Percentiles rank a stretch among this genome's conserved stretches.
phyloP scores from a whole-genome alignment of 2,888 invertebrate genomes.

The Hanleya hanleyi region DNA sequence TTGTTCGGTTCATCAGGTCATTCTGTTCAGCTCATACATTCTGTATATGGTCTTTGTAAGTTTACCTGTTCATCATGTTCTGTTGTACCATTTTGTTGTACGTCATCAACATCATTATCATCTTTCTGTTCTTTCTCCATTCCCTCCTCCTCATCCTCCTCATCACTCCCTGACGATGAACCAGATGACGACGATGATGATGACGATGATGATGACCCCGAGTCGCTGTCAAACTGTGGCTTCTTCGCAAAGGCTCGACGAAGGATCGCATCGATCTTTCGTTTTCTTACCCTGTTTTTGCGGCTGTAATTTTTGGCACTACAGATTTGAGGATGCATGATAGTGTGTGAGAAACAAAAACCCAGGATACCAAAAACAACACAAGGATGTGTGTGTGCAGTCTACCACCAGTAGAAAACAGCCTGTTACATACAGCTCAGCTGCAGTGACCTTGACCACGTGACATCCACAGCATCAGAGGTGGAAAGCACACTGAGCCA shows the following conservation, averaged over 20 bases:
- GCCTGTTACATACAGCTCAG: too few relatives aligned
- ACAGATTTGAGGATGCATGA: slow-evolving; percentile 6
- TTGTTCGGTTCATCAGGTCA: too few relatives aligned
- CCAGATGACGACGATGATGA: neutral
- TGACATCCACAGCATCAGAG: too few relatives aligned
- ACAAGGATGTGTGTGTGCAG: too few relatives aligned
- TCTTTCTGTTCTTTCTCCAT: slow-evolving; percentile 42
- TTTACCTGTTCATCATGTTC: slow-evolving; percentile 23
- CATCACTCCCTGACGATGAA: neutral
- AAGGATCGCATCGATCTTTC: slow-evolving; percentile 60
- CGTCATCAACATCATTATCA: slow-evolving; percentile 30
- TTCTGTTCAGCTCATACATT: too few relatives aligned
- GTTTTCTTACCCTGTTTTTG: slow-evolving; percentile 56
- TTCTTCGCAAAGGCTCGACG: slow-evolving; percentile 58
- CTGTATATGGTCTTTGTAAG: too few relatives aligned
- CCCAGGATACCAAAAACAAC: too few relatives aligned
- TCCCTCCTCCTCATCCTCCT: slow-evolving; percentile 19
- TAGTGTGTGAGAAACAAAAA: neutral
- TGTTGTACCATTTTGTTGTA: neutral
- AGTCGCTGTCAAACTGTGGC: slow-evolving; percentile 44
- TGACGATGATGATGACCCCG: too few relatives aligned
- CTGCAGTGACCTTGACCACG: too few relatives aligned
- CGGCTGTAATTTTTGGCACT: slow-evolving; percentile 12
- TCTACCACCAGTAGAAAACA: too few relatives aligned
- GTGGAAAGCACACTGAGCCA: too few relatives aligned